Evolutionary conservation across 2,113 vertebrate species (phyloP).

Genomic region (Halichoerus grypus): DNA sequence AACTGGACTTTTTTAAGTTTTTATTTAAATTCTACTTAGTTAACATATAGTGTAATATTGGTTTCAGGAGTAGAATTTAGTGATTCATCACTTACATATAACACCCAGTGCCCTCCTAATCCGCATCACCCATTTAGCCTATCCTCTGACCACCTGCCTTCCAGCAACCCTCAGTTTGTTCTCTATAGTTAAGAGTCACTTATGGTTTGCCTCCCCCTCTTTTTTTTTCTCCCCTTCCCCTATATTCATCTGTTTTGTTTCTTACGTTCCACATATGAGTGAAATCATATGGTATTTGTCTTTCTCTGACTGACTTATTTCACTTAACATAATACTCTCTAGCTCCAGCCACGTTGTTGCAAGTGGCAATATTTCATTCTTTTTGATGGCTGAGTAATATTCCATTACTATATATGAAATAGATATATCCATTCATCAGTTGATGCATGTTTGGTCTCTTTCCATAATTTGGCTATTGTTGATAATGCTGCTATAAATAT

Average conservation of each 20-base stretch:
- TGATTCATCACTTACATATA: background rate
- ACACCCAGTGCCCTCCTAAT: background rate
- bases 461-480: too few species aligned
- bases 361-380: background rate
- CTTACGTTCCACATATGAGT: background rate
- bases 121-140: background rate
- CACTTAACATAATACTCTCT: background rate
- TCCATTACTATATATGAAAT: too few species aligned
- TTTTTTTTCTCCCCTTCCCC: background rate
- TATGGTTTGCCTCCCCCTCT: background rate
- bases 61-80: background rate
- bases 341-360: background rate
- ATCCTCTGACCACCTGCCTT: background rate
- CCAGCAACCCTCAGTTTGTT: background rate
- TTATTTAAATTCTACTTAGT: background rate
- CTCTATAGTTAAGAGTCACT: background rate
- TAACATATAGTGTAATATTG: background rate
- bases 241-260: background rate
- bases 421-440: too few species aligned
- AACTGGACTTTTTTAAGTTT: background rate
- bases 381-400: background rate
- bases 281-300: background rate
- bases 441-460: too few species aligned
- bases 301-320: background rate
- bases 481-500: too few species aligned